Conservation (phyloP, 2,113 vertebrate genomes). For the Alligator mississippiensis region DNA sequence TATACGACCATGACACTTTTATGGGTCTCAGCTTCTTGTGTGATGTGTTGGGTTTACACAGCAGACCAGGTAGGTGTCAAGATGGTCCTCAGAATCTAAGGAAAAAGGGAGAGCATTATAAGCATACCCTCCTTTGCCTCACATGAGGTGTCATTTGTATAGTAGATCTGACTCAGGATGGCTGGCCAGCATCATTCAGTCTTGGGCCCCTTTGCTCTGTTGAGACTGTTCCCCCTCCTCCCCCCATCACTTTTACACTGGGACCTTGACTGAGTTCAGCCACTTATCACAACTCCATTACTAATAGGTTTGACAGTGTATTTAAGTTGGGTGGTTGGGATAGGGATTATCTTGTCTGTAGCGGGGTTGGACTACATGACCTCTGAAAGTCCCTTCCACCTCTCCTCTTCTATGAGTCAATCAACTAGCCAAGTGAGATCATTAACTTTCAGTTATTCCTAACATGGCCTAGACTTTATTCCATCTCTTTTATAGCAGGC, state of each 20-base stretch:
- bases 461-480: not conserved
- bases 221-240: not conserved
- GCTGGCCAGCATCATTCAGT: not conserved
- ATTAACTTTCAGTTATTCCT: not conserved
- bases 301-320: too few species aligned
- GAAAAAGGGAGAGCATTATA: not conserved
- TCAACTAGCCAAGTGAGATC: not conserved
- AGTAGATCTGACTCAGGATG: not conserved
- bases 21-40: rapidly evolving
- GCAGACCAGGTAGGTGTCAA: rapidly evolving
- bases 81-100: not conserved
- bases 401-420: not conserved
- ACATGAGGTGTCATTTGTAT: not conserved
- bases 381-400: too few species aligned
- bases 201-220: not conserved
- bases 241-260: not conserved
- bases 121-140: not conserved
- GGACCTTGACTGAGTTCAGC: not conserved
- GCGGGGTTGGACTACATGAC: too few species aligned
- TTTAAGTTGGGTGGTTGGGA: too few species aligned
- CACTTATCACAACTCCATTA: not conserved
- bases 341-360: too few species aligned
- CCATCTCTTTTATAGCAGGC: not conserved
- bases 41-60: not conserved
- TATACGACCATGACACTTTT: not conserved